Evolutionary conservation across 1,140 invertebrate species (phyloP), one percentile per base, ranked within the genome.

Genomic region (Brachionus rotundiformis): DNA sequence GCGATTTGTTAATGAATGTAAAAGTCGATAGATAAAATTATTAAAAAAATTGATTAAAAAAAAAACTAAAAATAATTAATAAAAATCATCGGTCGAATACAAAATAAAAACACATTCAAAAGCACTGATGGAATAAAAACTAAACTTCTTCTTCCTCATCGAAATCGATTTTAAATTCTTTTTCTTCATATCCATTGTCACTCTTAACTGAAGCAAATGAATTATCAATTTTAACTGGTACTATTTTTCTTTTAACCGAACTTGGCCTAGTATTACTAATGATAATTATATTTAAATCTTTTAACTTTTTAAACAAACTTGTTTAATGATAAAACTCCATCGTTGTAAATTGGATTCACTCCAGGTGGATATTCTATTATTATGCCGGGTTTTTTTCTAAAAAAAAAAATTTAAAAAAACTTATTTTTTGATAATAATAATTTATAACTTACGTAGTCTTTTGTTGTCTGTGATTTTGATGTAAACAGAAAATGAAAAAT

Each of bases 311-410:
- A 3, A 33, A 41, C 36, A 25, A 13, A 73, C 68, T 73, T 73
- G 8, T 73, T 73, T 8, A 73, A 44, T 19, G 68, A 44, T 7
- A 79, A 41, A 19, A 79, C 76, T 36, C 76, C 76, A 63, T 79
- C 76, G 16, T 79, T 54, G 23, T 79, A 79, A 11, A 79, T 59
- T 7, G 76, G 76, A 41, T 79, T 79, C n/a, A 79, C 59, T 13
- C 76, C 76, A 3, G 76, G 76, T 25, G 76, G 76, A 59, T 79
- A 79, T 63, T 79, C 76, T 27, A 79, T 79, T 16, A 79, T 63
- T 31, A 79, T 79, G 11, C 76, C 76, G 0, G 76, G 59, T 41
- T 79, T 79, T 54, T 79, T 79, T 11, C 68, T 73, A 25, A 13
- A 44, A 27, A 27, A 47, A 73, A 44, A 44, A 44, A n/a, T n/a